These are phyloP conservation scores for Leptinotarsa tumamoca DNA, from an alignment of 2,888 invertebrate genomes.

Conservation along the genomic window DNA sequence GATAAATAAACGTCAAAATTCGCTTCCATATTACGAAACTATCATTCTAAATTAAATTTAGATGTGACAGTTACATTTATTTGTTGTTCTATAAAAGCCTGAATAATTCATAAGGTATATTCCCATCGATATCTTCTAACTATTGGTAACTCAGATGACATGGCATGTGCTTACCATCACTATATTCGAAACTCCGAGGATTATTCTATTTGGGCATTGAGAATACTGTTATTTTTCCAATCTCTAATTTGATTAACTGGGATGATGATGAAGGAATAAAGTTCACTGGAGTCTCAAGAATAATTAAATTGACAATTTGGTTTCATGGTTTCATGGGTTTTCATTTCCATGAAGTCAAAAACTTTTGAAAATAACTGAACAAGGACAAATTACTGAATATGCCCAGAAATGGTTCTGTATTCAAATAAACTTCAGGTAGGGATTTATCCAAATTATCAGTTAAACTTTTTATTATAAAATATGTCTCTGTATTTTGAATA, in stretches of 20 bases:
- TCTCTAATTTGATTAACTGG: not conserved
- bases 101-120: conserved; percentile 29
- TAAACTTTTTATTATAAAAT: too few relatives aligned
- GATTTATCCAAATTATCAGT: too few relatives aligned
- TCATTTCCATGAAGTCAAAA: too few relatives aligned
- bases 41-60: conserved; percentile 17
- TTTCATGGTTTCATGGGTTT: not conserved
- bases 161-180: conserved; percentile 3
- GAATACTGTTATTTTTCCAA: not conserved
- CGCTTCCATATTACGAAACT: conserved; percentile 8
- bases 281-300: not conserved
- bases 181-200: not conserved
- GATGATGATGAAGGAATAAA: not conserved
- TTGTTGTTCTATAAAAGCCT: conserved; percentile 39
- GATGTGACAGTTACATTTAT: conserved; percentile 38
- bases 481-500: too few relatives aligned
- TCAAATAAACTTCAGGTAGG: too few relatives aligned
- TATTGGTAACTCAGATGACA: conserved; percentile 15
- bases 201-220: not conserved
- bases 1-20: conserved; percentile 25
- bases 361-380: too few relatives aligned
- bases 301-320: not conserved
- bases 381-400: too few relatives aligned
- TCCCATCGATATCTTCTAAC: not conserved
- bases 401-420: too few relatives aligned